A percentile compares a stretch with the other conserved stretches of the same genome.
phyloP scores from a whole-genome alignment of 2,113 vertebrate species.

The Lamprologus speciosus region DNA sequence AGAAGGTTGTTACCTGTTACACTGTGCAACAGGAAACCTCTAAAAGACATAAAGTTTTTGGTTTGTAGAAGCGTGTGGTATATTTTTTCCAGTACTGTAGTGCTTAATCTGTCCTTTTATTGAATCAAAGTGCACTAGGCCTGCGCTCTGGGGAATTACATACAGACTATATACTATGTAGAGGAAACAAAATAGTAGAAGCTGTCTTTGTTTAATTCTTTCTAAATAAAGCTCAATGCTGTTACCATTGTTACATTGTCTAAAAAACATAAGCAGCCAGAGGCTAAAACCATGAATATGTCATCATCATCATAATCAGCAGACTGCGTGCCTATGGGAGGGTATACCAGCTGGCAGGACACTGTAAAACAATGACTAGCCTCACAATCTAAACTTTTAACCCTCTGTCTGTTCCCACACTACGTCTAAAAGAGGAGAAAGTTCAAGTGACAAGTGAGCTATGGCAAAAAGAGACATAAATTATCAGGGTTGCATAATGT shows the following conservation, averaged over 20 bases:
- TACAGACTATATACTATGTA: background rate
- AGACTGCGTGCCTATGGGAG: background rate
- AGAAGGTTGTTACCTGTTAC: background rate
- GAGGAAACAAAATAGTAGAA: background rate
- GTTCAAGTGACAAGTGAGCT: background rate
- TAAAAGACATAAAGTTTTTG: background rate
- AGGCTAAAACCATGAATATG: conserved; percentile 28
- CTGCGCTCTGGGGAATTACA: background rate
- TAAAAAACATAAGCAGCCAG: background rate
- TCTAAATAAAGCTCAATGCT: conserved; percentile 1
- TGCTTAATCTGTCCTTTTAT: background rate
- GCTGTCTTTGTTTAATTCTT: background rate
- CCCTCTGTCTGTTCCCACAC: background rate
- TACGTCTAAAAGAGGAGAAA: background rate
- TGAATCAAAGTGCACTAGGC: background rate
- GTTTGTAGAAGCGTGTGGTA: background rate
- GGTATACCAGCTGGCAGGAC: background rate
- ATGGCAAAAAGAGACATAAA: background rate
- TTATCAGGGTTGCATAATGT: background rate
- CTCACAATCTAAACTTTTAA: conserved; percentile 2
- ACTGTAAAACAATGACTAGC: conserved; percentile 36
- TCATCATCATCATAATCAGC: conserved; percentile 36
- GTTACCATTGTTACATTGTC: conserved; percentile 40
- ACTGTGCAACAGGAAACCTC: background rate
- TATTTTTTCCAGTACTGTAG: background rate